Evolutionary conservation across 2,797 vertebrate species (phyloP), one percentile per base, ranked within the genome.

Genomic region (Paedocypris micromegethes): DNA sequence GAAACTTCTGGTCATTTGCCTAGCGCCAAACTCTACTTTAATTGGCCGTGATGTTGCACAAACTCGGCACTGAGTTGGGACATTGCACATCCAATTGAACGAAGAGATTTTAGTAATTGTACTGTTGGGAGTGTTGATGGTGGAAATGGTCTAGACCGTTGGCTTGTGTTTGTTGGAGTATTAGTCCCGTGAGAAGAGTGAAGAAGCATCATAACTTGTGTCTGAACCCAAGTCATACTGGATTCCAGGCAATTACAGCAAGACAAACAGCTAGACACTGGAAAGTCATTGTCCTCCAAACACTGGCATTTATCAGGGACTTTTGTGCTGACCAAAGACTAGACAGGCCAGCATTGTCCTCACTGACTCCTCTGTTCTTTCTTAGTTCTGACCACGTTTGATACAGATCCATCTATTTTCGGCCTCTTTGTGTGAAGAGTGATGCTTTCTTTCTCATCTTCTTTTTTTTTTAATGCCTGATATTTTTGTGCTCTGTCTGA

Each of bases 61-160:
- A 23, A 23, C 23, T 23, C 23, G 23, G 23, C 23, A 23, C 23
- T 23, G 23, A 23, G 23, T 23, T 23, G 23, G 23, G 23, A 23
- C 23, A 23, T 23, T 23, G 23, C 23, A 23, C 52, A 49, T 63
- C 62, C 65, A 42, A 58, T 63, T 44, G 66, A 9, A 67, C 68
- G 64, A 71, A 68, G 44, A 50, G 41, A 72, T 73, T 73, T 63
- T 9, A 42, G 43, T 75, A 78, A 75, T 73, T 71, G 68, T 49
- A 43, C 64, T 8, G 2, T 64, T 68, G 70, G 68, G 77, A 47
- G 54, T 78, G 53, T 54, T 72, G 70, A 70, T 67, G 40, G 55
- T 47, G 56, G 62, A 68, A 66, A 78, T 71, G 52, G 73, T 50
- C 56, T 68, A 48, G 5, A 6, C 52, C 63, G 9, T 59, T 58